Evolutionary conservation across 2,797 vertebrate genomes (phyloP).

Genomic region (Clarias platycephalus): DNA sequence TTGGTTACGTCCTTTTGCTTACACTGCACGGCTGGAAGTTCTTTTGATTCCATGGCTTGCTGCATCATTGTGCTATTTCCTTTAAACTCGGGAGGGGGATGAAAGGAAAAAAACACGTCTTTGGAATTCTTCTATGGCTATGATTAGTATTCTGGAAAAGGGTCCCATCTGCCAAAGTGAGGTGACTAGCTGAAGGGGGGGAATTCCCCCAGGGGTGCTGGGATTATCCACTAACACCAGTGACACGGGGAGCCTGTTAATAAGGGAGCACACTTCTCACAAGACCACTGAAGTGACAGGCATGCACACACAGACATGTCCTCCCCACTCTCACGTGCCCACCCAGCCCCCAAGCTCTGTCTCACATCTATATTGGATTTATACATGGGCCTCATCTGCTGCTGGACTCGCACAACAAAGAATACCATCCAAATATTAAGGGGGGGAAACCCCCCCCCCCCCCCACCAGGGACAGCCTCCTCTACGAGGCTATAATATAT

Average conservation of each 20-base stretch:
- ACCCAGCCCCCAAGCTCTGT: constrained; percentile 50
- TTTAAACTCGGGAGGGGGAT: constrained; percentile 24
- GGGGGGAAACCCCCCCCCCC: constrained; percentile 22
- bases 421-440: constrained; percentile 45
- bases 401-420: constrained; percentile 71
- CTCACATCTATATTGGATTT: constrained; percentile 76
- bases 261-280: constrained; percentile 65
- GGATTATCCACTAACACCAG: constrained; percentile 80
- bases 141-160: constrained; percentile 77
- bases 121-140: constrained; percentile 73
- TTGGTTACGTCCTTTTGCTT: constrained; percentile 24
- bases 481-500: constrained; percentile 66
- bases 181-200: constrained; percentile 66
- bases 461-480: constrained; percentile 35
- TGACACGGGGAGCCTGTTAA: constrained; percentile 79
- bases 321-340: constrained; percentile 18
- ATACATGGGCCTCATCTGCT: constrained; percentile 78
- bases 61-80: constrained; percentile 59
- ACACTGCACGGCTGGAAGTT: constrained; percentile 25
- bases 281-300: constrained; percentile 57
- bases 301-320: constrained; percentile 27
- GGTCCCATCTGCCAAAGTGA: constrained; percentile 76
- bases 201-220: constrained; percentile 51
- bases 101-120: constrained; percentile 55
- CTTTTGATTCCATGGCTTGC: constrained; percentile 61